These are phyloP conservation scores for Eurystomus gularis DNA, from an alignment of 2,113 vertebrate genomes.

Conservation along the genomic window DNA sequence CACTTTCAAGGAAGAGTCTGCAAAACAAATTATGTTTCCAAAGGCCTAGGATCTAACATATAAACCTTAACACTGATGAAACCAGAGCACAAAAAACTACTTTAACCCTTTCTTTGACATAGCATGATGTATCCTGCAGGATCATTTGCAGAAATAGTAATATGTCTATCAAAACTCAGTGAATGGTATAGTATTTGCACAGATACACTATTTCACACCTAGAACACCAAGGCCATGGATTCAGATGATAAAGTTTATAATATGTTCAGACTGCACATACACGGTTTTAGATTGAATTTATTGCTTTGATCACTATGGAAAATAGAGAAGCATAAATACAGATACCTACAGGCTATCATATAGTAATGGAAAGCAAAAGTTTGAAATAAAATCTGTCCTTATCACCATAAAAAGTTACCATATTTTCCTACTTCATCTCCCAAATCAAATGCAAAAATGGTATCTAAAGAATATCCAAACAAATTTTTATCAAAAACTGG, in stretches of 20 bases:
- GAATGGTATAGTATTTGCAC: background rate
- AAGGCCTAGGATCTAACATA: background rate
- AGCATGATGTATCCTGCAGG: background rate
- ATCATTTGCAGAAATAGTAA: background rate
- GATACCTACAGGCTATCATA: background rate
- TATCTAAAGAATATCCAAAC: background rate
- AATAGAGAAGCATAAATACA: background rate
- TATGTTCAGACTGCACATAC: rapidly evolving
- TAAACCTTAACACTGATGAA: background rate
- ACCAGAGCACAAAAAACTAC: background rate
- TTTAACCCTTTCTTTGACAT: background rate
- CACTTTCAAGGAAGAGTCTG: background rate
- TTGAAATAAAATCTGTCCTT: background rate
- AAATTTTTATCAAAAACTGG: background rate
- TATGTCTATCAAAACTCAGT: background rate
- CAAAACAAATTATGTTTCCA: background rate
- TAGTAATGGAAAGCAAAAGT: background rate
- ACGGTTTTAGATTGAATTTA: background rate
- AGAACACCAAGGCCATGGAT: background rate
- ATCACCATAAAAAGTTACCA: background rate
- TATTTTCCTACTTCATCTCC: background rate
- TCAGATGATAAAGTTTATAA: background rate
- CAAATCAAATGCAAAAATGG: background rate
- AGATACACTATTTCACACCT: background rate
- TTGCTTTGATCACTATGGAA: background rate